Conservation (phyloP, 23 tunicate genomes). For the Corella eumyota region DNA sequence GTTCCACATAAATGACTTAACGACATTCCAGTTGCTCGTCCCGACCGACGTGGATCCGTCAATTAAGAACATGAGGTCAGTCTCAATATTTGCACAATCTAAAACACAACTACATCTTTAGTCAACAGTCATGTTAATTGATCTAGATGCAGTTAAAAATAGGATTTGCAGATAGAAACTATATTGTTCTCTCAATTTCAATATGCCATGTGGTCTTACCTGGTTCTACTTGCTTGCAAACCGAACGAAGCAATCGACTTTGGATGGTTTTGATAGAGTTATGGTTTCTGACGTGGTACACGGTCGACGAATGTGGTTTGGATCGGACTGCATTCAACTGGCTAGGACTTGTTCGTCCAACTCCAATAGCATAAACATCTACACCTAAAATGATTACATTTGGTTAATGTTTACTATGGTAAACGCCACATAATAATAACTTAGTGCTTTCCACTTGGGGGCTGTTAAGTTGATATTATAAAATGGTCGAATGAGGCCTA, state of each 20-base stretch:
- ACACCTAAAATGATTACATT: constrained; percentile 13
- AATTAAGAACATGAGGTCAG: constrained; percentile 59
- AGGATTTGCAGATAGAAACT: background rate
- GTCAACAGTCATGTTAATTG: background rate
- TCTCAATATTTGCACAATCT: constrained; percentile 65
- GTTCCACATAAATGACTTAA: constrained; percentile 60
- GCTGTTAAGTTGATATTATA: too few species aligned
- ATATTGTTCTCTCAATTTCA: too few species aligned
- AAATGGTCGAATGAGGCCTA: too few species aligned
- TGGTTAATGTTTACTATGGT: too few species aligned
- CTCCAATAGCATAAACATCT: constrained; percentile 81
- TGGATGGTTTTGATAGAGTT: constrained; percentile 47
- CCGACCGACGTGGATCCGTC: constrained; percentile 81
- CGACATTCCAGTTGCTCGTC: constrained; percentile 38
- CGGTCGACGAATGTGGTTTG: constrained; percentile 24
- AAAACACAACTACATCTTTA: background rate
- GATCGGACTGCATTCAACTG: constrained; percentile 27
- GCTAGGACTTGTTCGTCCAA: constrained; percentile 42
- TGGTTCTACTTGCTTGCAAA: constrained; percentile 54
- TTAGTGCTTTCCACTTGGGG: too few species aligned
- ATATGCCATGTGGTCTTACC: too few species aligned
- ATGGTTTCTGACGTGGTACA: constrained; percentile 47
- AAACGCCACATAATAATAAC: too few species aligned
- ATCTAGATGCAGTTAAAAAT: background rate
- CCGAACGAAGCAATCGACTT: constrained; percentile 47